Evolutionary conservation across 2,888 invertebrate species (phyloP).

Genomic region (Mythimna ferrago): DNA sequence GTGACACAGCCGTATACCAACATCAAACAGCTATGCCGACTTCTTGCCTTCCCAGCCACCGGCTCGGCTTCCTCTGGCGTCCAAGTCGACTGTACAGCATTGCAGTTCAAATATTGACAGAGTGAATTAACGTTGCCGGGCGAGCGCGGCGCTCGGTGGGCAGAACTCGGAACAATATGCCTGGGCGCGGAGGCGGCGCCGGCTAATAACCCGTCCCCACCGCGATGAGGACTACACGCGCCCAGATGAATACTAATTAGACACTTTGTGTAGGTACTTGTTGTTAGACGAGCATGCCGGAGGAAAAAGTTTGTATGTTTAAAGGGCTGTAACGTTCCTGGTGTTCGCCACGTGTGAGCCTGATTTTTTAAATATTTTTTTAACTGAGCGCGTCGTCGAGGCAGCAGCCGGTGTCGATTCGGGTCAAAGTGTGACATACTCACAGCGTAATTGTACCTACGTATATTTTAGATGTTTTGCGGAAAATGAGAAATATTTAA

Average conservation of each 20-base stretch:
- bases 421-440: constrained; percentile 39
- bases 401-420: constrained; percentile 31
- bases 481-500: constrained; percentile 50
- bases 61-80: constrained; percentile 78
- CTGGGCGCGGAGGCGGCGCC: constrained; percentile 90
- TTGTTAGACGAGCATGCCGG: constrained; percentile 63
- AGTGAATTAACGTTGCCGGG: constrained; percentile 81
- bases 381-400: constrained; percentile 31
- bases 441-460: constrained; percentile 17
- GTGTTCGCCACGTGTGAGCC: constrained; percentile 45
- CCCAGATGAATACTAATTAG: constrained; percentile 91
- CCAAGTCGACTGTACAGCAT: constrained; percentile 74
- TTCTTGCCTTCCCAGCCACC: constrained; percentile 95
- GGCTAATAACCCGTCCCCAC: constrained; percentile 91
- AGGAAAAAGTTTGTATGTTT: constrained; percentile 63
- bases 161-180: constrained; percentile 90
- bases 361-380: constrained; percentile 26
- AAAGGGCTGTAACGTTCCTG: constrained; percentile 59
- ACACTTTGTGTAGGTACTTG: constrained; percentile 83
- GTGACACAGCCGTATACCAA: constrained; percentile 95
- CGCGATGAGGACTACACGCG: constrained; percentile 89
- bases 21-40: constrained; percentile 96
- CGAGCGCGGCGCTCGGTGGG: constrained; percentile 87
- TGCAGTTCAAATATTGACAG: constrained; percentile 86
- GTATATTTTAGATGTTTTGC: constrained; percentile 28